Evolutionary conservation across 2,113 vertebrate species (phyloP).

Genomic region (Bucco capensis): DNA sequence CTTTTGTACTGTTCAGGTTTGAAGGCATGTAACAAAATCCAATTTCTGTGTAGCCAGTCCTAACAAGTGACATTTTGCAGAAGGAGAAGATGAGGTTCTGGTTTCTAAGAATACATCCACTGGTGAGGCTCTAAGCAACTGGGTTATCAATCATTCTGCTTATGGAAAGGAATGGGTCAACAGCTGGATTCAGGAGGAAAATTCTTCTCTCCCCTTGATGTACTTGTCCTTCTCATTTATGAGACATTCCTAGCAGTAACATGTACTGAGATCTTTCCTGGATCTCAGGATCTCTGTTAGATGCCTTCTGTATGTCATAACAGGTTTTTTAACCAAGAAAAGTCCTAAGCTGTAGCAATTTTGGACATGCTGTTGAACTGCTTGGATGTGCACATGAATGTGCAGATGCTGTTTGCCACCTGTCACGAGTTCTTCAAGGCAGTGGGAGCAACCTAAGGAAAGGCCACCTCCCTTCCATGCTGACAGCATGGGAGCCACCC

Average conservation of each 20-base stretch:
- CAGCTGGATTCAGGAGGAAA: conserved; percentile 7
- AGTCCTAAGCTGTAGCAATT: not conserved
- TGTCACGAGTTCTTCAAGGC: not conserved
- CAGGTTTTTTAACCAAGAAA: not conserved
- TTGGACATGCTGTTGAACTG: not conserved
- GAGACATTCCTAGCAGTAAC: not conserved
- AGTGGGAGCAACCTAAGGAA: not conserved
- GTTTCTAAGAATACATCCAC: conserved; percentile 36
- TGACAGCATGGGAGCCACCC: not conserved
- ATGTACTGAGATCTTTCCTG: not conserved
- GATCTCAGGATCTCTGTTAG: not conserved
- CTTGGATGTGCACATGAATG: rapidly evolving
- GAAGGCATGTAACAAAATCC: conserved; percentile 18
- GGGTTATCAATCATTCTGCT: conserved; percentile 38
- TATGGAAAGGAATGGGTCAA: not conserved
- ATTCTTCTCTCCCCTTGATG: not conserved
- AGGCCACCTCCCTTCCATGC: not conserved
- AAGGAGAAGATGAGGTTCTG: conserved; percentile 17
- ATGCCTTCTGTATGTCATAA: not conserved
- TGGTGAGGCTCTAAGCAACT: not conserved
- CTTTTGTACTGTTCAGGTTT: not conserved
- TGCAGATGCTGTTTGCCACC: not conserved
- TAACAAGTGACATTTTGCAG: conserved; percentile 25
- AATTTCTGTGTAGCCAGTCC: not conserved
- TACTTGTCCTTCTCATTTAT: not conserved